Conservation (phyloP, 2,797 vertebrate species). For the Acipenser transmontanus region DNA sequence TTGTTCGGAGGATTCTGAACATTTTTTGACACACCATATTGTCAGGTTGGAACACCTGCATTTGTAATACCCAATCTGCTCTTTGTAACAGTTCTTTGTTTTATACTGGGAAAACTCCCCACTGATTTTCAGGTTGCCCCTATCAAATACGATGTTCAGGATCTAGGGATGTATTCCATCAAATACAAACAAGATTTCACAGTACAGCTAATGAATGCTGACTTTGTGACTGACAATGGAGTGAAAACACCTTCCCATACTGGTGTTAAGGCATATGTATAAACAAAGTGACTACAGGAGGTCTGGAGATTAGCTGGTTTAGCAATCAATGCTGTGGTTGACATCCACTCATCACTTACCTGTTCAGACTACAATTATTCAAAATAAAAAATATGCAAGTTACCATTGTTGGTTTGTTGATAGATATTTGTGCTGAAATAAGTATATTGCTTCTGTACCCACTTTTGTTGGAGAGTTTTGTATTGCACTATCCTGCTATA, state of each 20-base stretch:
- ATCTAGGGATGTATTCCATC: background rate
- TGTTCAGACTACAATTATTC: background rate
- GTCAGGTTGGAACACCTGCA: constrained; percentile 10
- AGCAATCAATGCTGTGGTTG: background rate
- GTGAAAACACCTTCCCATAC: background rate
- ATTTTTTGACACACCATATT: constrained; percentile 15
- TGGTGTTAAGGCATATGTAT: background rate
- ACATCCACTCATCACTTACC: constrained; percentile 1
- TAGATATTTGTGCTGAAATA: background rate
- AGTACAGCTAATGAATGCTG: background rate
- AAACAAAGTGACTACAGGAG: background rate
- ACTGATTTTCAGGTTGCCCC: background rate
- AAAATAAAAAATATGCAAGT: background rate
- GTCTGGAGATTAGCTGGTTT: constrained; percentile 7
- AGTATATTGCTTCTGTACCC: background rate
- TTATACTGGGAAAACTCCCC: background rate
- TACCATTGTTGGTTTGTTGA: background rate
- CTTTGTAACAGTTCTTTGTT: background rate
- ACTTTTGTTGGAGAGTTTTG: background rate
- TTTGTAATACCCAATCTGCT: background rate
- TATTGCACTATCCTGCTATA: background rate
- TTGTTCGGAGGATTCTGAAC: constrained; percentile 26
- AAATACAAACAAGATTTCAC: background rate
- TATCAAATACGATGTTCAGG: background rate
- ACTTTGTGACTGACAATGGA: background rate